These are phyloP conservation scores for Acrossocheilus fasciatus DNA, from an alignment of 2,797 vertebrate genomes.

Conservation along the genomic window DNA sequence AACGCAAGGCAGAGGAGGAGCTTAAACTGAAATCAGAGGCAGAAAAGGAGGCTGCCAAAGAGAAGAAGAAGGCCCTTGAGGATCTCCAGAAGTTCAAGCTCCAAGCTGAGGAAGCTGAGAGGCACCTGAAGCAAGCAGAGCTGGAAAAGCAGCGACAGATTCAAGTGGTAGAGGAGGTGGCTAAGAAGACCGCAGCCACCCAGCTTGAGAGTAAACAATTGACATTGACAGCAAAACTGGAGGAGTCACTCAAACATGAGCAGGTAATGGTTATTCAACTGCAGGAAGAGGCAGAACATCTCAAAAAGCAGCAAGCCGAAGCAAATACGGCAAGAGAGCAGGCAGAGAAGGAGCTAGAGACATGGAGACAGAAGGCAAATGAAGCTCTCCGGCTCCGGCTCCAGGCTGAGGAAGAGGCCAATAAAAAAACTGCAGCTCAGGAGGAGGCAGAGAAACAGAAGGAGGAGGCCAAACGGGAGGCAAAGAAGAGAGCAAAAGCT, in stretches of 20 bases:
- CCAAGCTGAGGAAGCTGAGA: slow-evolving; percentile 92
- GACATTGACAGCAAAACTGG: slow-evolving; percentile 85
- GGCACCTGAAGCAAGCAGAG: slow-evolving; percentile 91
- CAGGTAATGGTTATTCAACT: slow-evolving; percentile 87
- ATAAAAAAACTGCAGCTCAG: slow-evolving; percentile 89
- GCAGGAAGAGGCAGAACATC: slow-evolving; percentile 88
- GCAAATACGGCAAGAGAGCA: slow-evolving; percentile 85
- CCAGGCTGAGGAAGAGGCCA: slow-evolving; percentile 93
- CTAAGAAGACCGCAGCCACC: slow-evolving; percentile 83
- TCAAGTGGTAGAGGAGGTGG: slow-evolving; percentile 87
- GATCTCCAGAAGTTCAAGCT: slow-evolving; percentile 89
- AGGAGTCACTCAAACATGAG: slow-evolving; percentile 90
- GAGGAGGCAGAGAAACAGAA: slow-evolving; percentile 97
- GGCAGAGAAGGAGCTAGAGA: slow-evolving; percentile 91
- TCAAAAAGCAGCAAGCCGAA: slow-evolving; percentile 86
- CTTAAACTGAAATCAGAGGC: slow-evolving; percentile 88
- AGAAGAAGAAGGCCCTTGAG: slow-evolving; percentile 91
- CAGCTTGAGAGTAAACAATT: slow-evolving; percentile 86
- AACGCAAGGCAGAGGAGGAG: slow-evolving; percentile 91
- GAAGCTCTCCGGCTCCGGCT: slow-evolving; percentile 91
- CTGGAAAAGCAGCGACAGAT: slow-evolving; percentile 90
- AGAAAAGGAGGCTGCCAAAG: slow-evolving; percentile 88
- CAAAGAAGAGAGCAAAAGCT: slow-evolving; percentile 87
- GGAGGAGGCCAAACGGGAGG: slow-evolving; percentile 89
- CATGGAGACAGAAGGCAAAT: slow-evolving; percentile 95